Conservation (phyloP, 2,797 vertebrate genomes). For the Petrocephalus sullivani region DNA sequence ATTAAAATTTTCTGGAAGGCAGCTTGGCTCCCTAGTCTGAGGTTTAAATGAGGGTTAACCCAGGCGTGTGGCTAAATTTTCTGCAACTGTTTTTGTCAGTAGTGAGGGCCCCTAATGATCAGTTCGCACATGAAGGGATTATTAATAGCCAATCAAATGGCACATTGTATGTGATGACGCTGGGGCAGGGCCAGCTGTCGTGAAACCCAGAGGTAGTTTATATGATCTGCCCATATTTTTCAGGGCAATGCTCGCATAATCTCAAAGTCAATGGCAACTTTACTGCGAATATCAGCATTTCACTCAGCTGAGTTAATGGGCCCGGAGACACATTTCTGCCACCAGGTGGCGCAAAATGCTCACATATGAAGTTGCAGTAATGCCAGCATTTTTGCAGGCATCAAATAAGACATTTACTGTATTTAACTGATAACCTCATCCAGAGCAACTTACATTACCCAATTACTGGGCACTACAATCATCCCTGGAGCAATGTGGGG, state of each 20-base stretch:
- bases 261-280: constrained; percentile 60
- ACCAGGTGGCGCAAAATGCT: neutral
- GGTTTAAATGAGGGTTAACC: constrained; percentile 45
- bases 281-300: constrained; percentile 12
- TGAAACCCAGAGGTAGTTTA: constrained; percentile 47
- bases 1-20: constrained; percentile 63
- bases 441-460: no score
- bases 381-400: neutral
- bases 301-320: neutral
- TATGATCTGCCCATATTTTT: constrained; percentile 31
- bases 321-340: neutral
- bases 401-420: neutral
- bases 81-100: constrained; percentile 46
- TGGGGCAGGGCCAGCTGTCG: constrained; percentile 44
- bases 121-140: constrained; percentile 61
- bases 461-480: no score
- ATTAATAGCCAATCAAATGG: constrained; percentile 60
- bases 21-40: constrained; percentile 49
- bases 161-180: constrained; percentile 60
- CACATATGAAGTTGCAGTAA: neutral
- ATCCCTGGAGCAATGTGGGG: no score
- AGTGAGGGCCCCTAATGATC: constrained; percentile 52
- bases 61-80: constrained; percentile 64
- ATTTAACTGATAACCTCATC: no score
- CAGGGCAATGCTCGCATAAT: constrained; percentile 49